Conservation (phyloP, 1,140 invertebrate species). For the Coelopa frigida region DNA sequence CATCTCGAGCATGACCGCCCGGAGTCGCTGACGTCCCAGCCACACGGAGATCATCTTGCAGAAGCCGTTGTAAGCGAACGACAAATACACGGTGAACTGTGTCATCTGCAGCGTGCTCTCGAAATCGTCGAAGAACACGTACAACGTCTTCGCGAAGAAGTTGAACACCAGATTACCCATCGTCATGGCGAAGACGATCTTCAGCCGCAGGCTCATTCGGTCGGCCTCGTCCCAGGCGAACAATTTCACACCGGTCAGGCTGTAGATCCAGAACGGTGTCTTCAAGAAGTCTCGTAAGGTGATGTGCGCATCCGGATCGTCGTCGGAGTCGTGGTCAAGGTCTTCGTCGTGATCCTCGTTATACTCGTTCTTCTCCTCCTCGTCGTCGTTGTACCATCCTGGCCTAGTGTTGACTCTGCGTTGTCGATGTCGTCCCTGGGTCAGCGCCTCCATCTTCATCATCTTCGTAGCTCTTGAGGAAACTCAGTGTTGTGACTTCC, state of each 20-base stretch:
- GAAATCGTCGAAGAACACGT: neutral
- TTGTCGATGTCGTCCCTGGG: too few relatives aligned
- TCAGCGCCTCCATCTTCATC: too few relatives aligned
- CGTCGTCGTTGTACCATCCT: too few relatives aligned
- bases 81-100: neutral
- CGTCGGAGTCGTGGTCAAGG: too few relatives aligned
- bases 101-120: neutral
- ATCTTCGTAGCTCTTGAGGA: too few relatives aligned
- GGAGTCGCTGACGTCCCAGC: neutral
- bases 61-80: neutral
- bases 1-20: neutral
- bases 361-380: too few relatives aligned
- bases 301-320: too few relatives aligned
- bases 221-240: constrained; percentile 3
- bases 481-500: too few relatives aligned
- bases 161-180: neutral
- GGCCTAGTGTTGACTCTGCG: too few relatives aligned
- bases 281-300: neutral
- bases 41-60: neutral
- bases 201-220: neutral
- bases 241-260: neutral
- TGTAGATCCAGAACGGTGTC: neutral
- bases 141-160: neutral
- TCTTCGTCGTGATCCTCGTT: too few relatives aligned
- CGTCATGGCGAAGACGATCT: neutral